Evolutionary conservation across 2,113 vertebrate genomes (phyloP), one percentile per base, ranked within the genome.

Genomic region (Ceyx cyanopectus): DNA sequence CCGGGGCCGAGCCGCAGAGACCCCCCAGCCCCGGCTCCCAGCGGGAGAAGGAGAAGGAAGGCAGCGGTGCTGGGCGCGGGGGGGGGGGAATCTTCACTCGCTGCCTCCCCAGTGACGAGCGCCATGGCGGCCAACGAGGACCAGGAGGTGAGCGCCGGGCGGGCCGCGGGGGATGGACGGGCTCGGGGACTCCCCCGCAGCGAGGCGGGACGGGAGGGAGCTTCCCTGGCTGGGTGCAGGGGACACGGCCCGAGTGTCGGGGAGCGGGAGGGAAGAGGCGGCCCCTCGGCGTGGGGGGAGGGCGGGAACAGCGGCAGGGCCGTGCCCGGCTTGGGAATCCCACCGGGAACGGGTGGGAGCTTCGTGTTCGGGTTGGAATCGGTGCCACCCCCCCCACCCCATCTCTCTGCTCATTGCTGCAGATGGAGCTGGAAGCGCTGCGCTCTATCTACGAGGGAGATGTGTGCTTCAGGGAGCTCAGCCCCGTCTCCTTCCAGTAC

Each of bases 401-500:
- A 63, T 68, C 32, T 81, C 32, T 81, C 34, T 81, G 67, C 46
- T 22, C 17, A 72, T 24, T 46, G 50, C 95, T 91, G 65, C 96
- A 99, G 99, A 99, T 99, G 99, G 99, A 99, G 95, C 95, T 99
- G 95, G 99, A 99, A 83, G 99, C 99, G 66, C 98, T 99, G 69
- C 99, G 98, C 46, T 99, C 99, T 11, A 99, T 99, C 95, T 99
- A 99, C 62, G 99, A 99, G 96, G 99, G 99, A 46, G 99, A 99
- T 19, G 97, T 98, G 7, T 98, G 99, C 94, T 99, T 99, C 97
- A 99, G 98, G 90, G 99, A 99, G 91, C 96, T 99, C 37, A 99
- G 98, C 92, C 98, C 98, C 1, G 97, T 98, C 66, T 99, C 98
- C 26, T 99, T 99, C 96, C 99, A 99, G 95, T 99, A 99, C 65